phyloP scores from a whole-genome alignment of 1,140 invertebrate species.

The Drosophila orosa region DNA sequence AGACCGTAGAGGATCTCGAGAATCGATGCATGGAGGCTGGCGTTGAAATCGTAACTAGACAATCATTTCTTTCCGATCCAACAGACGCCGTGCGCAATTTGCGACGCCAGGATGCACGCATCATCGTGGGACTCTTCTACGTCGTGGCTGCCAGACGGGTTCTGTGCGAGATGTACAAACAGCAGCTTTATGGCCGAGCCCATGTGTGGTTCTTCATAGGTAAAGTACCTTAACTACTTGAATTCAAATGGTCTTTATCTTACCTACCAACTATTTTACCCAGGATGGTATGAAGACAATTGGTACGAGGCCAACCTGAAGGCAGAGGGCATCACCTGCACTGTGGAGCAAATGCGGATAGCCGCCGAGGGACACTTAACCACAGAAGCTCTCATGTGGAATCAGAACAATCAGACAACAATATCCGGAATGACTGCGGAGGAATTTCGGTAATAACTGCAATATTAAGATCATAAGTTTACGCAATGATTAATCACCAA shows the following conservation, averaged over 20 bases:
- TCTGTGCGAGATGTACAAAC: conserved; percentile 98
- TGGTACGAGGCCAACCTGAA: conserved; percentile 97
- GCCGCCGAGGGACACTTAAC: conserved; percentile 99
- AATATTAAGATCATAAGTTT: neutral
- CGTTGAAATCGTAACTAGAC: conserved; percentile 97
- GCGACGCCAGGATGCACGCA: conserved; percentile 95
- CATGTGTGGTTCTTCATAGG: conserved; percentile 99
- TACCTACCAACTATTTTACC: neutral
- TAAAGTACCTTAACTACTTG: conserved; percentile 83
- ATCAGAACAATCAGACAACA: conserved; percentile 95
- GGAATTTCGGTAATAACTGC: conserved; percentile 86
- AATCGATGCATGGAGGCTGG: conserved; percentile 95
- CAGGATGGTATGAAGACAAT: conserved; percentile 99
- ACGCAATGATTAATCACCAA: neutral
- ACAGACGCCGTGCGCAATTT: conserved; percentile 98
- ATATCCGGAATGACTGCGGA: conserved; percentile 96
- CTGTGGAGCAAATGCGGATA: conserved; percentile 94
- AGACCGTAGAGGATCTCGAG: conserved; percentile 99
- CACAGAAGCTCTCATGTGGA: conserved; percentile 99
- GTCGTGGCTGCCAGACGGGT: conserved; percentile 96
- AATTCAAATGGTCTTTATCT: no score
- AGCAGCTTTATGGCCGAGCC: conserved; percentile 96
- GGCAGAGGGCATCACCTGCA: conserved; percentile 96
- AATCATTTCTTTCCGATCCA: conserved; percentile 98
- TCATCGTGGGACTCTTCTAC: conserved; percentile 99